Conservation (phyloP, 2,888 invertebrate genomes). For the Drosophila atripex region DNA sequence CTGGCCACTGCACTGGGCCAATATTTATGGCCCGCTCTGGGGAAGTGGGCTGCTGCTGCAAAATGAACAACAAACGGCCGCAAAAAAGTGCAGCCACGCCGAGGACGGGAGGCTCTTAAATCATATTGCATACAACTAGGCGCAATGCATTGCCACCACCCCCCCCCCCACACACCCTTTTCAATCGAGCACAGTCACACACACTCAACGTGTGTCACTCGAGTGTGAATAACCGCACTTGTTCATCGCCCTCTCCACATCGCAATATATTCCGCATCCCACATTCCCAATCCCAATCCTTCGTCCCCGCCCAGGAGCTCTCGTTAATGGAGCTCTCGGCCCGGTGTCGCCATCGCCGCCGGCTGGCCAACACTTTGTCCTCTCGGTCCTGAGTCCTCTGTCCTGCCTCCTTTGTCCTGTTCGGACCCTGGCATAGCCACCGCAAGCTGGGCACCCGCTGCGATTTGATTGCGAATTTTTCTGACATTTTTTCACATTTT, state of each 20-base stretch:
- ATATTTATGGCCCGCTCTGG: constrained; percentile 53
- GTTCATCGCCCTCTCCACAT: constrained; percentile 55
- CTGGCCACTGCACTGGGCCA: constrained; percentile 30
- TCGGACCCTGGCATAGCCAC: constrained; percentile 14
- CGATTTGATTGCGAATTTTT: constrained; percentile 77
- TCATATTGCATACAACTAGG: constrained; percentile 77
- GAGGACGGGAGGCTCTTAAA: constrained; percentile 64
- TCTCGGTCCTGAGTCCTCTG: constrained; percentile 56
- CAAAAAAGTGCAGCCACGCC: constrained; percentile 69
- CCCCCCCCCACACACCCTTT: constrained; percentile 18
- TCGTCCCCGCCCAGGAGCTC: constrained; percentile 17
- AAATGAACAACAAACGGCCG: constrained; percentile 47
- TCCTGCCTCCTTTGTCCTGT: constrained; percentile 40
- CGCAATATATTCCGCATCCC: constrained; percentile 5
- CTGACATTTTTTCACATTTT: constrained; percentile 79
- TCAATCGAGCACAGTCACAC: constrained; percentile 19
- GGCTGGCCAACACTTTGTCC: constrained; percentile 69
- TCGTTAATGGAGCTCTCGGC: constrained; percentile 67
- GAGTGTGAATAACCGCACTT: constrained; percentile 76
- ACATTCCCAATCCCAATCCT: constrained; percentile 29
- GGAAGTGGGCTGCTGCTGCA: constrained; percentile 47
- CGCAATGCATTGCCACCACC: constrained; percentile 60
- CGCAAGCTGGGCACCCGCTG: constrained; percentile 72
- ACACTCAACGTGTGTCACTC: constrained; percentile 56
- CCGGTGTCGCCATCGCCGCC: constrained; percentile 68